Conservation (phyloP, 2,113 vertebrate species). For the Paraplagusia blochii region DNA sequence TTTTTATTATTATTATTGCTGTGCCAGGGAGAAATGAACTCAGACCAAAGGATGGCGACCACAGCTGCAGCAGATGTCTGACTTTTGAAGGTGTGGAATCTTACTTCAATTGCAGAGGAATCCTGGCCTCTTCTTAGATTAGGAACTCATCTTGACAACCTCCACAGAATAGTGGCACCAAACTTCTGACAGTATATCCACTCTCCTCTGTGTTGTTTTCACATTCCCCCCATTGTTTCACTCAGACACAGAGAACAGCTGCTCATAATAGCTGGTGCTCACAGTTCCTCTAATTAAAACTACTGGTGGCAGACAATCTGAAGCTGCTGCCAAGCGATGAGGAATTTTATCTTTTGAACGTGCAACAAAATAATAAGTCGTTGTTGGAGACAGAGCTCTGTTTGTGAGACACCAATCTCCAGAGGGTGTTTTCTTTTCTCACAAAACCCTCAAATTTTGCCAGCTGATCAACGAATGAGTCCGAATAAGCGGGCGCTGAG, state of each 20-base stretch:
- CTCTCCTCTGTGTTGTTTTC: not conserved
- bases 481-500: not conserved
- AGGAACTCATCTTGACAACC: too few relatives aligned
- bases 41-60: too few relatives aligned
- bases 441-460: too few relatives aligned
- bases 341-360: not conserved
- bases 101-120: too few relatives aligned
- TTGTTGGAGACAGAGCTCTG: too few relatives aligned
- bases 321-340: not conserved
- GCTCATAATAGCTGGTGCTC: not conserved
- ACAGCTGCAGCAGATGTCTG: too few relatives aligned
- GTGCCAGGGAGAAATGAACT: too few relatives aligned
- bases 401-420: not conserved
- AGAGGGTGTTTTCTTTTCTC: not conserved
- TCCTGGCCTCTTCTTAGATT: too few relatives aligned
- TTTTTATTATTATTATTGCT: too few relatives aligned
- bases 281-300: not conserved
- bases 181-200: too few relatives aligned
- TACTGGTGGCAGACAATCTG: not conserved
- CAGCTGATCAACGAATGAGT: not conserved
- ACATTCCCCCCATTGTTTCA: not conserved
- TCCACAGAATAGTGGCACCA: too few relatives aligned
- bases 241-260: not conserved
- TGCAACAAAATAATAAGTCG: not conserved
- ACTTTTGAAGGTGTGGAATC: too few relatives aligned